Base-by-base conservation (phyloP, 2,113 vertebrate genomes). In the Chamaea fasciata region DNA sequence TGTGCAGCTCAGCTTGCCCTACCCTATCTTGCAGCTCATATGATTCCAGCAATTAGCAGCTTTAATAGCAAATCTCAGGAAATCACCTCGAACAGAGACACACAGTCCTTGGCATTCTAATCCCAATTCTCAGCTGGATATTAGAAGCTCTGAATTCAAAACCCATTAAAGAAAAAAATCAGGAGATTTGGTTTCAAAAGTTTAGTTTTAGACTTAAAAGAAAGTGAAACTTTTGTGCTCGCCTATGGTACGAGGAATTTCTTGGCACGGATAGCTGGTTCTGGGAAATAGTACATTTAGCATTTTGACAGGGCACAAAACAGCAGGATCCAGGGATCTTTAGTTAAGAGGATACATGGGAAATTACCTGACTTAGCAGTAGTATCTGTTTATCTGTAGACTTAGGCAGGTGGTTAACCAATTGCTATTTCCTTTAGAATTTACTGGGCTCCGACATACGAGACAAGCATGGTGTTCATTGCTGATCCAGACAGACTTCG, bases 401-500 rank as follows among this genome's bases (percentile, higher is more conserved):
- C 11, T 28, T 41, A 46, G 6, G 35, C 27, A 88, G 50, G 49
- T 71, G n/a, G 37, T 28, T 68, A 87, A 63, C 2, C 9, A 39
- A 9, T 9, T 70, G 12, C 7, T 81, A 0, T 53, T 78, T 63
- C 24, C 57, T 77, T 70, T 7, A 56, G 57, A 52, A 53, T 52
- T 82, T 64, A 14, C 42, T 30, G 26, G 41, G 39, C 33, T 90
- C 46, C 85, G 33, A 23, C 47, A 49, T 19, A 6, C 37, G 4
- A 49, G 6, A 47, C 14, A 67, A 46, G 42, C 0, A 3, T 0
- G 1, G 35, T 30, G 55, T 81, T 63, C 68, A 4, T 21, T 57
- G 41, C 68, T 6, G 20, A 73, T 24, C 11, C 7, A 4, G 31
- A n/a, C 0, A 44, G 46, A 41, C 49, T 39, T 15, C 0, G 0